These are phyloP conservation scores for Leucophenga varia DNA, from an alignment of 1,140 invertebrate genomes.

Conservation along the genomic window DNA sequence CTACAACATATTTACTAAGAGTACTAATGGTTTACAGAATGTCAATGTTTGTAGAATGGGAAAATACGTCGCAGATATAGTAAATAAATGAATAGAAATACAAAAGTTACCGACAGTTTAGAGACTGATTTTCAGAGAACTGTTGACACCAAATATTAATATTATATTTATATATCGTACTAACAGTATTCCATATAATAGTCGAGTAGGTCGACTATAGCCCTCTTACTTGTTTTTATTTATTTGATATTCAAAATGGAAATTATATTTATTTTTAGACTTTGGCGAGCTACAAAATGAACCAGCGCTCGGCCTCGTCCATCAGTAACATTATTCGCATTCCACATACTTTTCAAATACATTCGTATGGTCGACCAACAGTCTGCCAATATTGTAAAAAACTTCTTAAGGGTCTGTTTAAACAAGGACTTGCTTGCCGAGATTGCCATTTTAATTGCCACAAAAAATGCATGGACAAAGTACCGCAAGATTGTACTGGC, in stretches of 20 bases:
- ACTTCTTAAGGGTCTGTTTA: conserved; percentile 91
- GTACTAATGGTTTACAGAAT: no score
- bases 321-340: conserved; percentile 68
- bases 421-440: conserved; percentile 96
- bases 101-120: no score
- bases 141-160: no score
- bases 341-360: conserved; percentile 88
- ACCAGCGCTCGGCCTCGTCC: conserved; percentile 71
- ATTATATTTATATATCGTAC: no score
- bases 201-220: no score
- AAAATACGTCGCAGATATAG: no score
- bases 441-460: conserved; percentile 99
- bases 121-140: no score
- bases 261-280: conserved; percentile 21
- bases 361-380: conserved; percentile 94
- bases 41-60: no score
- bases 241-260: neutral
- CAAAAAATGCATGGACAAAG: conserved; percentile 92
- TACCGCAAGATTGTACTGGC: conserved; percentile 94
- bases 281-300: conserved; percentile 24
- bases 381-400: conserved; percentile 96
- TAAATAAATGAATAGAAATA: no score
- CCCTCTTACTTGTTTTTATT: neutral
- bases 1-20: no score
- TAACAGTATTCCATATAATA: no score